These are phyloP conservation scores for Castor canadensis DNA, from an alignment of 2,113 vertebrate genomes.

Conservation along the genomic window DNA sequence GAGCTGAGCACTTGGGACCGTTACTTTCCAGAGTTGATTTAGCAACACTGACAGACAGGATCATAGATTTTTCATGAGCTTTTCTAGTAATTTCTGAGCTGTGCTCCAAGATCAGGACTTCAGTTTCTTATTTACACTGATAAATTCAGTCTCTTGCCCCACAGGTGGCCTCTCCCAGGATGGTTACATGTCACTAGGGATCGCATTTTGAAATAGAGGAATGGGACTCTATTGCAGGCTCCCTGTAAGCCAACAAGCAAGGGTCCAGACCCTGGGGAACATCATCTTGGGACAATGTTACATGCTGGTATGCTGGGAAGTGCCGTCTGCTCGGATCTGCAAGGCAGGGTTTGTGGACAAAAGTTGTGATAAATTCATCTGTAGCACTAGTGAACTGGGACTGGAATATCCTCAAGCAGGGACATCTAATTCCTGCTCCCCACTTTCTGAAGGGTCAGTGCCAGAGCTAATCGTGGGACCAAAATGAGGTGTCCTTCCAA, in stretches of 20 bases:
- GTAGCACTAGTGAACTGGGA: not conserved
- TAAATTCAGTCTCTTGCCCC: not conserved
- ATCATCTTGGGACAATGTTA: not conserved
- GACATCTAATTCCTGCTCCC: too few species aligned
- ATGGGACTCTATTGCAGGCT: not conserved
- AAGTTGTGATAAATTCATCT: not conserved
- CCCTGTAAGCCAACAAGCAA: not conserved
- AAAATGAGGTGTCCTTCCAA: not conserved
- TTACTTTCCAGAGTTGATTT: not conserved
- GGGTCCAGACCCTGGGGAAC: fast-evolving
- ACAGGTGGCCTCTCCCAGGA: not conserved
- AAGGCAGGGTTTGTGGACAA: not conserved
- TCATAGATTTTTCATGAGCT: not conserved
- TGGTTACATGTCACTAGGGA: not conserved
- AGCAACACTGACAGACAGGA: fast-evolving
- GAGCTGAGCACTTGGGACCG: fast-evolving
- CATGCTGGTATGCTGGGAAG: too few species aligned
- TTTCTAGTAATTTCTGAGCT: not conserved
- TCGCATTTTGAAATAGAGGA: not conserved
- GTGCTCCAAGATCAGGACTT: not conserved
- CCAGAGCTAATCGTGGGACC: not conserved
- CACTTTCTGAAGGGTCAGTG: not conserved
- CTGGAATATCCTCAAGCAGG: not conserved
- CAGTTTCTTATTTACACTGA: not conserved
- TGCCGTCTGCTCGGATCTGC: not conserved